A percentile compares a stretch with the other conserved stretches of the same genome.
These are phyloP conservation scores for Stenolophus ochropezus DNA, from an alignment of 2,888 invertebrate species.

Conservation along the genomic window DNA sequence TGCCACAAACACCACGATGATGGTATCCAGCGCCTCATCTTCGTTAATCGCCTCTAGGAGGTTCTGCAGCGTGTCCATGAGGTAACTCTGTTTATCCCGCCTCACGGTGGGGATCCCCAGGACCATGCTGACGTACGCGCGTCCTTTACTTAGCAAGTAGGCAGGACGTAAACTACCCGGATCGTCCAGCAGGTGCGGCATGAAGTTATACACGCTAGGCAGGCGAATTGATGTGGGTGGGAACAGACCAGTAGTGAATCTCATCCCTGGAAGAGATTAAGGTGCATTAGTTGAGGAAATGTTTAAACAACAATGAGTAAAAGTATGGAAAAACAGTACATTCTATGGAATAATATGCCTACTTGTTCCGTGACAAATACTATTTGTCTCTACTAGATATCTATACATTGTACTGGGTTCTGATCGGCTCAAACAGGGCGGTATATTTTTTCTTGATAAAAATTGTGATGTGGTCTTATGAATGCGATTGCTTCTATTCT, in stretches of 20 bases:
- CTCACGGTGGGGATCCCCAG: slow-evolving; percentile 94
- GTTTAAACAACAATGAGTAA: neutral
- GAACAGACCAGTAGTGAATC: slow-evolving; percentile 72
- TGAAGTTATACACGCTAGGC: slow-evolving; percentile 88
- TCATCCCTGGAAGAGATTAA: slow-evolving; percentile 70
- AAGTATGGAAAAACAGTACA: neutral
- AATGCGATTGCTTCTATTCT: too few species aligned
- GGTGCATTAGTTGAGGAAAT: neutral
- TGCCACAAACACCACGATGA: slow-evolving; percentile 91
- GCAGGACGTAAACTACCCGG: slow-evolving; percentile 86
- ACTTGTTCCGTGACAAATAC: too few species aligned
- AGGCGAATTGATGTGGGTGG: slow-evolving; percentile 77
- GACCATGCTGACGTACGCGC: slow-evolving; percentile 86
- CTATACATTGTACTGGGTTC: too few species aligned
- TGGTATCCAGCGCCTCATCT: slow-evolving; percentile 83
- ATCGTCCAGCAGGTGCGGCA: slow-evolving; percentile 90
- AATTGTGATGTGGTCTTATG: too few species aligned
- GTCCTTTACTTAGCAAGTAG: slow-evolving; percentile 83
- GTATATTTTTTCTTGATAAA: too few species aligned
- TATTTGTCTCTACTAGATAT: too few species aligned
- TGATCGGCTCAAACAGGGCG: too few species aligned
- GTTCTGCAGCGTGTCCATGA: slow-evolving; percentile 89
- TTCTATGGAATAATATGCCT: too few species aligned
- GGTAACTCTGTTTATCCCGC: slow-evolving; percentile 90
- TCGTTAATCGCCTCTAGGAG: slow-evolving; percentile 86